Base-by-base conservation (phyloP, 1,140 invertebrate genomes). In the Drosophila fuyamai region DNA sequence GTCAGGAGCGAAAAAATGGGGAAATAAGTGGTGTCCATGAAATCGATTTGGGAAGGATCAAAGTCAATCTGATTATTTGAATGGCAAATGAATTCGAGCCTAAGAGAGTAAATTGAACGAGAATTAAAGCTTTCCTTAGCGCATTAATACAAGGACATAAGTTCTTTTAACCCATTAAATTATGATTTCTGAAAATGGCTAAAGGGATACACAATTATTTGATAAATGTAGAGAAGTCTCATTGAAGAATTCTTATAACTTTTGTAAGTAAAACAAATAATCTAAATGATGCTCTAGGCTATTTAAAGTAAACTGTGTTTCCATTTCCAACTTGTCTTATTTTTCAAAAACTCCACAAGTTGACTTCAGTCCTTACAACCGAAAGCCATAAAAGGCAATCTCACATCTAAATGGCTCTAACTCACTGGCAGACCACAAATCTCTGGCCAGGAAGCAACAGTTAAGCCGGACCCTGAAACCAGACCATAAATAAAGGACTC, bases 401-500 rank as follows among this genome's bases (percentile, higher is more conserved):
- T 88, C 27, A 44, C 58, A 83, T 83, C 84, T 83, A 76, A 85
- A 79, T 68, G 65, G 82, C 75, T 38, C 46, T 73, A 61, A 55
- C 58, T 51, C 59, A 48, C 16, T 53, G 51, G 48, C 63, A 51
- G 40, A 65, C 78, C 65, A 81, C 78, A 84, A 84, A 85, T 84
- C 81, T 84, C 43, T 46, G 38, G 32, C 60, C 6, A 32, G 38
- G 59, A 83, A 83, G 83, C 83, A 88, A 88, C 84, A 89, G 83
- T 89, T 88, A 74, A 73, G 72, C 60, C 36, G 47, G 40, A 35
- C 41, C 36, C 38, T 16, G 35, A 29, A 57, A 36, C 29, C 48
- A 48, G 7, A 12, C 53, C 75, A 88, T 82, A 86, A 86, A 86
- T 86, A 88, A 81, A 10, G 50, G 54, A 65, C n/a, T 38, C 10